Evolutionary conservation across 2,888 invertebrate genomes (phyloP), one percentile per base, ranked within the genome.

Genomic region (Tenthredo scrophulariae): DNA sequence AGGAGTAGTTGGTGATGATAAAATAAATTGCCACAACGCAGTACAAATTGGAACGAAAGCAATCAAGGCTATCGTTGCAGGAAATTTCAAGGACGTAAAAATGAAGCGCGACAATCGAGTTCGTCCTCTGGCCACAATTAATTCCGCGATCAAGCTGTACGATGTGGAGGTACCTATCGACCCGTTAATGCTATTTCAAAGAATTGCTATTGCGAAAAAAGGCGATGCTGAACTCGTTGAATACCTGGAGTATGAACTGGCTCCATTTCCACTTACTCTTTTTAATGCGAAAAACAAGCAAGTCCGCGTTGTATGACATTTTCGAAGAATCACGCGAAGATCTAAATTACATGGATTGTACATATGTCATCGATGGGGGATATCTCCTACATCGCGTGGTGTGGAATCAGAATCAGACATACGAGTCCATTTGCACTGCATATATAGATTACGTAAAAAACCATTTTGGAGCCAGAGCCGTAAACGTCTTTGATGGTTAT

Each of bases 31-130:
- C 62, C 86, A 88, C 83, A 58, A 85, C 65, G 62, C 86, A 67
- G 74, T 85, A 46, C 85, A 88, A 62, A 37, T 87, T 33, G 86
- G 87, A 40, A 33, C 22, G 29, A 18, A 33, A 22, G 83, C 29
- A 58, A 85, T 86, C 67, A 7, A 86, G 33, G 83, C 77, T 13
- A 90, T 90, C 84, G 86, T 88, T 86, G 90, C 89, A 84, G 86
- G 86, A 72, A 88, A 89, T 84, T 91, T 90, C 88, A 85, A 87
- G 84, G 86, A 86, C 54, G 86, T 91, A 26, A 90, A 89, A 86
- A 89, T 91, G 84, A 87, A 87, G 87, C 87, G 90, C 74, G 88
- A 89, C 86, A 88, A 89, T 85, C 89, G 89, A 87, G 91, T 92
- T 43, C 86, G 89, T 79, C 87, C 89, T 86, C 87, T 91, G 0